Conservation (phyloP, 53 echinoderm and acorn worm genomes). For the Apostichopus leukothele region DNA sequence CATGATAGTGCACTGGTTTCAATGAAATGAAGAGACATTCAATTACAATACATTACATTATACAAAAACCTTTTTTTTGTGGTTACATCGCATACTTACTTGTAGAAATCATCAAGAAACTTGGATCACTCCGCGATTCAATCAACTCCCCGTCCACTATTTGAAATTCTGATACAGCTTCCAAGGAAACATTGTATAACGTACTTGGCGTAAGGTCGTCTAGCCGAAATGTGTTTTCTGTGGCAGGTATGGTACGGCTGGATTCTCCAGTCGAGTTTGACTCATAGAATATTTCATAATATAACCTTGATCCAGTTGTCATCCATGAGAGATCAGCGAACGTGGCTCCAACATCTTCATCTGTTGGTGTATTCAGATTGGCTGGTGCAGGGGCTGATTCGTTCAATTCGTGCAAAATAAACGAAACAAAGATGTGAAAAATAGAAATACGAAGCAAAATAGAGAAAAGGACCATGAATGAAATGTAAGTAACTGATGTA, state of each 20-base stretch:
- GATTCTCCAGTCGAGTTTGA: background rate
- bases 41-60: no score
- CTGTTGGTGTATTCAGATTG: background rate
- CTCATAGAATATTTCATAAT: background rate
- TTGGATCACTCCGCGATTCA: background rate
- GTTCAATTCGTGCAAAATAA: background rate
- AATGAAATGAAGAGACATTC: no score
- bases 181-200: background rate
- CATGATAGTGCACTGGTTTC: no score
- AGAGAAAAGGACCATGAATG: no score
- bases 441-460: background rate
- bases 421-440: background rate
- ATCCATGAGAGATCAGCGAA: background rate
- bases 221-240: background rate
- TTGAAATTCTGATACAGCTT: slow-evolving; percentile 14
- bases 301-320: background rate
- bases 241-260: background rate
- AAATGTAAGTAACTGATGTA: no score
- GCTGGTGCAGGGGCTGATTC: background rate
- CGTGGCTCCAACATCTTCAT: background rate
- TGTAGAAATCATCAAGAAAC: background rate
- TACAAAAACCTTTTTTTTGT: no score
- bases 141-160: background rate
- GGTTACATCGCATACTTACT: background rate
- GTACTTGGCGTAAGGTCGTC: background rate